A percentile compares a stretch with the other conserved stretches of the same genome.
phyloP scores from a whole-genome alignment of 2,888 invertebrate species.

The Calephelis perditalis region DNA sequence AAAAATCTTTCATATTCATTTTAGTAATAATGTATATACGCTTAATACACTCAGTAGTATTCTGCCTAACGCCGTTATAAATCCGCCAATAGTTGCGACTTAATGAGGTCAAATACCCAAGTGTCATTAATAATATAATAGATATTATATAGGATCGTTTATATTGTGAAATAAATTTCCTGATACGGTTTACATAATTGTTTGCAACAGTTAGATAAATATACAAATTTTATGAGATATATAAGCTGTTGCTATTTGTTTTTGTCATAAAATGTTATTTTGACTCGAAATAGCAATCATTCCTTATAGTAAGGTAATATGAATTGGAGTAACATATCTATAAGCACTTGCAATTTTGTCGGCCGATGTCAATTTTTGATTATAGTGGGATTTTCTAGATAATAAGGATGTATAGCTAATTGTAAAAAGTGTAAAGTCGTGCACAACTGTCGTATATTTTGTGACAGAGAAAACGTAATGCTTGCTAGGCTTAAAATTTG shows the following conservation, averaged over 20 bases:
- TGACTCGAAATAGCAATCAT: slow-evolving; percentile 15
- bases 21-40: slow-evolving; percentile 9
- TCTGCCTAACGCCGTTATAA: slow-evolving; percentile 2
- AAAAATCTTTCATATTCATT: slow-evolving; percentile 9
- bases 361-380: slow-evolving; percentile 44
- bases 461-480: slow-evolving; percentile 41
- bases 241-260: slow-evolving; percentile 4
- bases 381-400: slow-evolving; percentile 36
- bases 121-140: slow-evolving; percentile 29
- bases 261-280: slow-evolving; percentile 11
- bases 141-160: slow-evolving; percentile 18
- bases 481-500: slow-evolving; percentile 50
- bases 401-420: slow-evolving; percentile 36
- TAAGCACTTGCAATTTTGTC: slow-evolving; percentile 17
- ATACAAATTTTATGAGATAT: slow-evolving; percentile 16
- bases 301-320: slow-evolving; percentile 17
- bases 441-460: slow-evolving; percentile 53
- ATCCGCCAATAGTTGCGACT: slow-evolving; percentile 3
- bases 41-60: slow-evolving; percentile 8
- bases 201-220: slow-evolving; percentile 18
- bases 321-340: slow-evolving; percentile 29
- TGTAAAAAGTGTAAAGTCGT: slow-evolving; percentile 49
- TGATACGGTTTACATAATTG: slow-evolving; percentile 13
- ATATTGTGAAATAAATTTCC: slow-evolving; percentile 27
- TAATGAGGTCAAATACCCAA: slow-evolving; percentile 41